These are phyloP conservation scores for Operophtera brumata DNA, from an alignment of 2,888 invertebrate genomes.

Conservation along the genomic window DNA sequence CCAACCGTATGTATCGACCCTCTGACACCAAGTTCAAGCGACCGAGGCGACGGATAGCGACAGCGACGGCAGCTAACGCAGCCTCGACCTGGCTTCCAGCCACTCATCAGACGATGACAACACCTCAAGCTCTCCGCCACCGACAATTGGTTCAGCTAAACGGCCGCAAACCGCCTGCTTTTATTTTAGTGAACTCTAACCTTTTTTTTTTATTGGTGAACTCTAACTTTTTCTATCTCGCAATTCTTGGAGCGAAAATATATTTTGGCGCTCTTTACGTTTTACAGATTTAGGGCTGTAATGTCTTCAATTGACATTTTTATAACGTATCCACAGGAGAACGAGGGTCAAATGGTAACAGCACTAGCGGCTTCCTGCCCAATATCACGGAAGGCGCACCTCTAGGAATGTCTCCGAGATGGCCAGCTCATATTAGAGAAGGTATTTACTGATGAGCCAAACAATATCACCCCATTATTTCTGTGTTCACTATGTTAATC, in stretches of 20 bases:
- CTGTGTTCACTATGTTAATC: too few relatives aligned
- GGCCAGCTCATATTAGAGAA: slow-evolving; percentile 68
- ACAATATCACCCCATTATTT: not conserved
- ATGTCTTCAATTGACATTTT: not conserved
- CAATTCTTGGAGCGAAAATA: too few relatives aligned
- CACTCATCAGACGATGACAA: slow-evolving; percentile 96
- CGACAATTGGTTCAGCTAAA: too few relatives aligned
- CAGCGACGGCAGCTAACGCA: slow-evolving; percentile 89
- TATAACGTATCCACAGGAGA: slow-evolving; percentile 31
- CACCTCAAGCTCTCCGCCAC: slow-evolving; percentile 64
- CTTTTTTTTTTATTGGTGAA: too few relatives aligned
- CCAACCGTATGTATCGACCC: slow-evolving; percentile 31
- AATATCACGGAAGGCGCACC: slow-evolving; percentile 76
- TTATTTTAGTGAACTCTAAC: too few relatives aligned
- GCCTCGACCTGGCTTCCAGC: slow-evolving; percentile 95
- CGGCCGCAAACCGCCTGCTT: too few relatives aligned
- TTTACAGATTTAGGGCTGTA: too few relatives aligned
- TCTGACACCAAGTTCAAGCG: slow-evolving; percentile 36
- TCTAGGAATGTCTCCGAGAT: slow-evolving; percentile 61
- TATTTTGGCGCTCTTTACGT: too few relatives aligned
- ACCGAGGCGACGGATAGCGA: slow-evolving; percentile 89
- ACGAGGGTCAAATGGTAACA: slow-evolving; percentile 44
- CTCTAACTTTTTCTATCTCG: too few relatives aligned
- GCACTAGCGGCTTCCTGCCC: slow-evolving; percentile 63
- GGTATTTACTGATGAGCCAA: too few relatives aligned